Evolutionary conservation across 1,140 invertebrate species (phyloP).

Genomic region (Monochamus saltuarius): DNA sequence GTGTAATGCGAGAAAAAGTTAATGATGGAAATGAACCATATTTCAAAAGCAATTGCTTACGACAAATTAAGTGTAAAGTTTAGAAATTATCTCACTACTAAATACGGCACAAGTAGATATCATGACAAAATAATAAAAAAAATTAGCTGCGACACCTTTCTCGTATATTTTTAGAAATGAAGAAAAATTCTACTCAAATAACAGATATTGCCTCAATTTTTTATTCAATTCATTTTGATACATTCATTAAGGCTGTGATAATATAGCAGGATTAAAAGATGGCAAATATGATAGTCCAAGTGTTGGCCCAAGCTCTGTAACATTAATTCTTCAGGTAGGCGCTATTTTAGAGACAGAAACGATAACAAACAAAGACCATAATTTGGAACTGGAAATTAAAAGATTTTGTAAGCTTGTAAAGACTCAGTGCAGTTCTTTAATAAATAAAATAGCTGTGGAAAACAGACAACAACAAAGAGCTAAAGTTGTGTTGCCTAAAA

Average conservation of each 20-base stretch:
- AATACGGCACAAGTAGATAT: background rate
- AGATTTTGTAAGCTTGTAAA: conserved; percentile 10
- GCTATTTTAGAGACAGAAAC: conserved; percentile 8
- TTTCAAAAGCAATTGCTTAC: background rate
- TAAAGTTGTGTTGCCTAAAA: too few relatives aligned
- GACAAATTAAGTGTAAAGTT: background rate
- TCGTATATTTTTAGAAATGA: conserved; percentile 5
- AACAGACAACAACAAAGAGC: too few relatives aligned
- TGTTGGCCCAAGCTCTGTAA: conserved; percentile 6
- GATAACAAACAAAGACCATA: conserved; percentile 2
- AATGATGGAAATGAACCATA: too few relatives aligned
- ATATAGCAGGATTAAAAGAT: conserved; percentile 7
- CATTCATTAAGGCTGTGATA: conserved; percentile 10
- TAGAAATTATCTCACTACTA: background rate
- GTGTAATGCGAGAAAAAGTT: too few relatives aligned
- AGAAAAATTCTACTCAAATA: background rate
- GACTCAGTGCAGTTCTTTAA: conserved; percentile 7
- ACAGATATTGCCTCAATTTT: background rate
- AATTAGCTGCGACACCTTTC: background rate
- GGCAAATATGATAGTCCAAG: conserved; percentile 1
- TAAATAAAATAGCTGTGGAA: too few relatives aligned
- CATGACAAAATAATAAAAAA: background rate
- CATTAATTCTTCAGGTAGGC: conserved; percentile 3
- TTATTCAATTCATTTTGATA: conserved; percentile 5
- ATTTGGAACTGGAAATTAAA: conserved; percentile 1